phyloP scores from a whole-genome alignment of 2,113 vertebrate species.

The Oceanites oceanicus region DNA sequence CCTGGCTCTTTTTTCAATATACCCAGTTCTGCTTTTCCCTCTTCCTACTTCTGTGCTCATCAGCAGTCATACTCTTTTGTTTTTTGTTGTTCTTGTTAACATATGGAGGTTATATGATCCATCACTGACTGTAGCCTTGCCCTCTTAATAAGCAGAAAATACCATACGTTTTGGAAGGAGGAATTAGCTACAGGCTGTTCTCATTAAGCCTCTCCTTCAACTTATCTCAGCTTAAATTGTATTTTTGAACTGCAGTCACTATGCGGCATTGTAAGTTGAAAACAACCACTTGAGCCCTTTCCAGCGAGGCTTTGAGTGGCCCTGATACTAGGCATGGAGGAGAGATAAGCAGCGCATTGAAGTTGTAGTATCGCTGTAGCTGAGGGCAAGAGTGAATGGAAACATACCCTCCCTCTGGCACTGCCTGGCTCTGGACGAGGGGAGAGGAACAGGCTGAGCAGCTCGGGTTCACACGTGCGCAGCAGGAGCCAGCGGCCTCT shows the following conservation, averaged over 20 bases:
- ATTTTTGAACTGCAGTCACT: constrained; percentile 16
- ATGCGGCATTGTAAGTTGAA: not conserved
- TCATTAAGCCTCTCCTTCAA: constrained; percentile 21
- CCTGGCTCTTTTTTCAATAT: not conserved
- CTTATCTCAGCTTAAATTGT: constrained; percentile 5
- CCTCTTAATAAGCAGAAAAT: not conserved
- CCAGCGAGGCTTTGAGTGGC: not conserved
- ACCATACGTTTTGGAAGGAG: not conserved
- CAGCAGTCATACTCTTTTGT: not conserved
- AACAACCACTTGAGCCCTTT: constrained; percentile 45
- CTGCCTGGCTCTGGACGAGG: not conserved
- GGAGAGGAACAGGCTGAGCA: not conserved
- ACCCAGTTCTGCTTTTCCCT: not conserved
- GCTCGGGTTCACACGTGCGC: not conserved
- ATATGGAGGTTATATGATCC: not conserved
- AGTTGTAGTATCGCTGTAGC: not conserved
- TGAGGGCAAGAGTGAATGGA: constrained; percentile 30
- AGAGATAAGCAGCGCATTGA: constrained; percentile 39
- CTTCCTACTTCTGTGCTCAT: not conserved
- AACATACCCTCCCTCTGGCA: constrained; percentile 38
- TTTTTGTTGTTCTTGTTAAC: not conserved
- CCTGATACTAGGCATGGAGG: not conserved
- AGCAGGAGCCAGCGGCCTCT: not conserved
- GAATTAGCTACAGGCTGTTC: not conserved
- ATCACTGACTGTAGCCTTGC: not conserved